Base-by-base conservation (phyloP, 1,140 invertebrate genomes). In the Drosophila pandora region DNA sequence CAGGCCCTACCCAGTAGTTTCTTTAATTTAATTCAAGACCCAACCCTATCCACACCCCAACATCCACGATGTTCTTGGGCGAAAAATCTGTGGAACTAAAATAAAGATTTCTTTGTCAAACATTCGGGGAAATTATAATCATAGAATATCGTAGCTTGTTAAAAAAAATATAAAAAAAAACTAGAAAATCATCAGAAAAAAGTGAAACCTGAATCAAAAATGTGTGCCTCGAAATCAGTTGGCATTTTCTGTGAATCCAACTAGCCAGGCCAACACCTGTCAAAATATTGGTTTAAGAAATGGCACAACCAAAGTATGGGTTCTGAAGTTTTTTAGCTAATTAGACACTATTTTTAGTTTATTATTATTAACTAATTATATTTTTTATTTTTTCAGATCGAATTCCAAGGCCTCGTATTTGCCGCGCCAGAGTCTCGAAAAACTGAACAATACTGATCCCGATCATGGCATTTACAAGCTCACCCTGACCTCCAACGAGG, bases 351-450 rank as follows among this genome's bases (percentile, higher is more conserved):
- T 37, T 37, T 37, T n/a, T 37, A 37, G 21, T 22, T 8, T n/a
- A n/a, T n/a, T n/a, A n/a, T 0, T 2, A 12, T 47, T 47, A 47
- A 22, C 7, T 47, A 22, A 9, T 47, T 2, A 8, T 2, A 5
- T 21, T 47, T 8, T 2, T 10, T 13, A 3, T 12, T 22, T 13
- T 94, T 94, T 3, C 93, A 96, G 95, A 92, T 96, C 94, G 78
- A 95, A 96, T 80, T 96, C 95, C 13, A 96, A 96, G 92, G 95
- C 95, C 62, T 96, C 95, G 37, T 96, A 96, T 90, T 91, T 96
- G 92, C 94, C 95, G 2, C 92, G 94, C 13, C 93, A 95, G 62
- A 95, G 95, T 79, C 92, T 94, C 28, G 95, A 95, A 64, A 92
- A 93, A 71, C 92, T 93, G 23, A 94, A 94, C 45, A 93, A 88